phyloP scores from a whole-genome alignment of 2,113 vertebrate species.

The Aldabrachelys gigantea region DNA sequence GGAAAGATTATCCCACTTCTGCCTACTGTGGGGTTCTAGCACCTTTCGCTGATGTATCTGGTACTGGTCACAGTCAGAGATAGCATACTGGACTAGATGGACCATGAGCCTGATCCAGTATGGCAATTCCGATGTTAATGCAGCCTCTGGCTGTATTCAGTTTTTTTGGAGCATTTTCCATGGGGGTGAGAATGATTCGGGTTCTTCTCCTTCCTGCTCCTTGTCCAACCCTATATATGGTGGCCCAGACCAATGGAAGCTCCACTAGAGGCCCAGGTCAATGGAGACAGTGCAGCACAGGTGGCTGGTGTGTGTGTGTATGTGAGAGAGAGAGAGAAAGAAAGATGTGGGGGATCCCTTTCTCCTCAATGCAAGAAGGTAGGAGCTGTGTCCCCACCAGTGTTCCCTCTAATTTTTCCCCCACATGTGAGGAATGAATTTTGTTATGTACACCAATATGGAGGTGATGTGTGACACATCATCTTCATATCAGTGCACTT shows the following conservation, averaged over 20 bases:
- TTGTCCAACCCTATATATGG: not conserved
- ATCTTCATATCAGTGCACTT: too few species aligned
- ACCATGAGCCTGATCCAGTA: not conserved
- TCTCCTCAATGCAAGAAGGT: not conserved
- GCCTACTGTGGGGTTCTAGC: not conserved
- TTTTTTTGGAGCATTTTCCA: not conserved
- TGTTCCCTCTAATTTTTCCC: too few species aligned
- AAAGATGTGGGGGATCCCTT: fast-evolving
- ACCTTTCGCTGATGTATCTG: not conserved
- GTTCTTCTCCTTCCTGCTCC: not conserved
- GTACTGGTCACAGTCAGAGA: not conserved
- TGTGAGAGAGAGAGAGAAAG: too few species aligned
- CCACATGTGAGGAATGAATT: too few species aligned
- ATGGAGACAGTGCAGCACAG: not conserved
- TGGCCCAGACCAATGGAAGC: not conserved
- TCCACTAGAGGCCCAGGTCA: not conserved
- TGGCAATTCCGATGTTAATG: not conserved
- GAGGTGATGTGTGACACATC: too few species aligned
- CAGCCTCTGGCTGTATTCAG: not conserved
- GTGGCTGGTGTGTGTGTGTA: not conserved
- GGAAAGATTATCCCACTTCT: fast-evolving
- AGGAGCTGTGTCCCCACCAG: not conserved
- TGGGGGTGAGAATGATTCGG: not conserved
- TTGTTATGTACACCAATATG: too few species aligned
- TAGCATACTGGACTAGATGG: not conserved